Evolutionary conservation across 1,140 invertebrate genomes (phyloP).

Genomic region (Argopecten irradians): DNA sequence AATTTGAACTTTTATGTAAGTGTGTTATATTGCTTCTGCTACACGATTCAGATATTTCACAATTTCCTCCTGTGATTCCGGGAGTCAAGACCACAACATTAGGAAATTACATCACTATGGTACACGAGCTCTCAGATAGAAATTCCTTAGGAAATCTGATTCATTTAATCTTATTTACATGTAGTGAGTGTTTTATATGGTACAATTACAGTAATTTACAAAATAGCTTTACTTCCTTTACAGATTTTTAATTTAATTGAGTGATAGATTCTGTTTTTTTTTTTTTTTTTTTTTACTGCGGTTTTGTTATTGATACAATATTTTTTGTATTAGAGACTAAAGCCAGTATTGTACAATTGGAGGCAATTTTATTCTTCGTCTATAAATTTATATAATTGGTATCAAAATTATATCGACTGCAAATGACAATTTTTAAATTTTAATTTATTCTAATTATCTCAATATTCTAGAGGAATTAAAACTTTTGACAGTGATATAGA

Average conservation of each 20-base stretch:
- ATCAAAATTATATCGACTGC: too few species aligned
- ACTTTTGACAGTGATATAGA: too few species aligned
- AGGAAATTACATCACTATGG: neutral
- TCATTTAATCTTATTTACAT: neutral
- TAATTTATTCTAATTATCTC: too few species aligned
- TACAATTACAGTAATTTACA: neutral
- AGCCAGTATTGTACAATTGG: too few species aligned
- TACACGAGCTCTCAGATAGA: neutral
- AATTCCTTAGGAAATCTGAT: neutral
- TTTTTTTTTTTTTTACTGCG: neutral
- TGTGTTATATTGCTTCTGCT: neutral
- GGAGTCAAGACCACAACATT: neutral
- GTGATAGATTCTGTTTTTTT: neutral
- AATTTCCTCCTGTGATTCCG: neutral
- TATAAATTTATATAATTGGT: too few species aligned
- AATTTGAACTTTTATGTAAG: slow-evolving; percentile 23
- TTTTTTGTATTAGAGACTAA: too few species aligned
- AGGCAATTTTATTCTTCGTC: too few species aligned
- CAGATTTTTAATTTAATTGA: neutral
- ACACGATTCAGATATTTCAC: neutral
- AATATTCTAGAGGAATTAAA: too few species aligned
- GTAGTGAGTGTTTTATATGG: neutral
- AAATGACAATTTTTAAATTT: too few species aligned
- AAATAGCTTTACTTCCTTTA: neutral
- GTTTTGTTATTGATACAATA: too few species aligned